A percentile compares a stretch with the other conserved stretches of the same genome.
Conservation (phyloP, 2,888 invertebrate species). For the Smittia aterrima region DNA sequence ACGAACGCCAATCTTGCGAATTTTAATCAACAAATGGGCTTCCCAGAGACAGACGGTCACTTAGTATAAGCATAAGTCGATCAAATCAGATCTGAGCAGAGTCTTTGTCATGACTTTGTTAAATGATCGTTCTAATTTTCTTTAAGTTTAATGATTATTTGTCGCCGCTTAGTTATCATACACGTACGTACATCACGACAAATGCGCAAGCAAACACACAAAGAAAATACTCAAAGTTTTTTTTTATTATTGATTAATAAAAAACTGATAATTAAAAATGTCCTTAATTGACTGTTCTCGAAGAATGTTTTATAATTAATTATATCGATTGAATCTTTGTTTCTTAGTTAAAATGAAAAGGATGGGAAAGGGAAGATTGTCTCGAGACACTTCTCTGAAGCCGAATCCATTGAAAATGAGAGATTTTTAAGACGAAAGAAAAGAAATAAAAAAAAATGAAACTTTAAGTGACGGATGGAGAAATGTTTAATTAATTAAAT, state of each 20-base stretch:
- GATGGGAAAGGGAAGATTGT: not conserved
- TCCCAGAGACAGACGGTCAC: constrained; percentile 55
- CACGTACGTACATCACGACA: no score
- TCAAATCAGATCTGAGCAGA: no score
- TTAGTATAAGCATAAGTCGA: constrained; percentile 50
- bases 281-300: constrained; percentile 15
- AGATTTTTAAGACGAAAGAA: constrained; percentile 31
- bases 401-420: constrained; percentile 16
- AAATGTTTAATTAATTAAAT: constrained; percentile 32
- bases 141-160: no score
- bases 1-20: constrained; percentile 48
- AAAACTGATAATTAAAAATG: not conserved
- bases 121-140: not conserved
- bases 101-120: not conserved
- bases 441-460: no score
- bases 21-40: constrained; percentile 52
- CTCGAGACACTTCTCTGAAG: not conserved
- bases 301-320: constrained; percentile 7
- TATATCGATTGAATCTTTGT: constrained; percentile 4
- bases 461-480: no score
- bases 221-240: no score
- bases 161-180: no score
- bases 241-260: no score
- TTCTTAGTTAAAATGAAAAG: not conserved
- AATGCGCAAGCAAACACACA: no score